A percentile compares a stretch with the other conserved stretches of the same genome.
Evolutionary conservation across 1,140 invertebrate genomes (phyloP).

Genomic region (Pemphigus obesinymphae): DNA sequence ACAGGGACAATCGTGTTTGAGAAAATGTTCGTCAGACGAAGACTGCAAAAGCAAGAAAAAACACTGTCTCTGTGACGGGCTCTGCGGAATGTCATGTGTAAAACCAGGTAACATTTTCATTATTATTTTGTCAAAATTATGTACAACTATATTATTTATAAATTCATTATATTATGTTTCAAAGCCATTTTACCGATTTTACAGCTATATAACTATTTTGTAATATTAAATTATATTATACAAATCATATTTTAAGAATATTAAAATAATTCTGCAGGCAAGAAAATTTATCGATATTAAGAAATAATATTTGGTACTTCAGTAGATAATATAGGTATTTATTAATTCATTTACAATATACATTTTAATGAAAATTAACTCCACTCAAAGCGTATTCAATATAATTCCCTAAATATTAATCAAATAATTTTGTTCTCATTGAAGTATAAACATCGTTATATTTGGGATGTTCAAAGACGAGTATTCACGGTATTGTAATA

Average conservation of each 20-base stretch:
- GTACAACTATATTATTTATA: neutral
- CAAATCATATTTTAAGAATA: no score
- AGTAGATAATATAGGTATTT: no score
- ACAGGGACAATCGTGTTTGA: constrained; percentile 76
- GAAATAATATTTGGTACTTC: no score
- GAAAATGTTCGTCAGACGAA: constrained; percentile 88
- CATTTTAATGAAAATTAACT: no score
- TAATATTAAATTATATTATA: no score
- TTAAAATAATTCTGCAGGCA: no score
- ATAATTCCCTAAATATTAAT: neutral
- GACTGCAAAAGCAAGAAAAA: constrained; percentile 97
- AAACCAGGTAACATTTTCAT: constrained; percentile 65
- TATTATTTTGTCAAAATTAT: constrained; percentile 9
- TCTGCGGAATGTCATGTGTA: constrained; percentile 94
- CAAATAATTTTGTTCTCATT: neutral
- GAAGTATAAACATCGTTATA: neutral
- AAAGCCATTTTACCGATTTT: neutral
- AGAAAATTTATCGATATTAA: no score
- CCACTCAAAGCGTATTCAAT: no score
- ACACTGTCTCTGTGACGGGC: constrained; percentile 92
- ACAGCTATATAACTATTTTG: no score
- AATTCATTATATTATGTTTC: neutral
- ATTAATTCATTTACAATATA: no score
- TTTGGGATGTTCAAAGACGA: neutral
- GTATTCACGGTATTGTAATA: neutral